Conservation (phyloP, 2,888 invertebrate species). For the Proisotoma minuta region DNA sequence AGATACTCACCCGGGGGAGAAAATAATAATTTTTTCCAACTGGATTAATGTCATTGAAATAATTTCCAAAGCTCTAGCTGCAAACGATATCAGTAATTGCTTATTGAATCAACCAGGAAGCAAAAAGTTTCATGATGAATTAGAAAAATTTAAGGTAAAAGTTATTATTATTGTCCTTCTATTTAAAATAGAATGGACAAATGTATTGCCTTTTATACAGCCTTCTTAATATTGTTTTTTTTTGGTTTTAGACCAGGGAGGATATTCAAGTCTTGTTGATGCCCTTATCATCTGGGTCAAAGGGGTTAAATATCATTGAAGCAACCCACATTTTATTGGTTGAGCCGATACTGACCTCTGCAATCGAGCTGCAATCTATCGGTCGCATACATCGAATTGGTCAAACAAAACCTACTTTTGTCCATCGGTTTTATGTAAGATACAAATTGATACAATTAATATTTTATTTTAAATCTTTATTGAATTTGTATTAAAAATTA, state of each 20-base stretch:
- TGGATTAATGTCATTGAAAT: slow-evolving; percentile 55
- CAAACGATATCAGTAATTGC: slow-evolving; percentile 55
- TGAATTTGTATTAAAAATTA: background rate
- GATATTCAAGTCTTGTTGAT: slow-evolving; percentile 59
- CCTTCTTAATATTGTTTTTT: background rate
- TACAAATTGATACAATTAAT: background rate
- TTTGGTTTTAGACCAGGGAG: slow-evolving; percentile 33
- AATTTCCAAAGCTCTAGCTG: slow-evolving; percentile 55
- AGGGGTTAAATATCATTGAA: slow-evolving; percentile 72
- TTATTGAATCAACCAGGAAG: slow-evolving; percentile 49
- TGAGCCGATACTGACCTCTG: slow-evolving; percentile 68
- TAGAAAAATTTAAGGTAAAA: slow-evolving; percentile 60
- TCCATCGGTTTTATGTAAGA: slow-evolving; percentile 66
- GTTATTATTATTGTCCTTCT: too few relatives aligned
- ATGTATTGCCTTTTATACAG: background rate
- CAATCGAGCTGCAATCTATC: slow-evolving; percentile 70
- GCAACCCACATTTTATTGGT: slow-evolving; percentile 71
- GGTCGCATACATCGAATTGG: slow-evolving; percentile 75
- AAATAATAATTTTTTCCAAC: slow-evolving; percentile 68
- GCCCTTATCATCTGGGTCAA: slow-evolving; percentile 64
- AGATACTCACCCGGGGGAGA: slow-evolving; percentile 57
- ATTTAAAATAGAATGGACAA: too few relatives aligned
- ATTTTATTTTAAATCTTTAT: background rate
- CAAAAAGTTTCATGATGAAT: slow-evolving; percentile 52
- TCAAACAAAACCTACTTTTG: slow-evolving; percentile 64